Evolutionary conservation across 2,797 vertebrate species (phyloP).

Genomic region (Malacoraja senta): DNA sequence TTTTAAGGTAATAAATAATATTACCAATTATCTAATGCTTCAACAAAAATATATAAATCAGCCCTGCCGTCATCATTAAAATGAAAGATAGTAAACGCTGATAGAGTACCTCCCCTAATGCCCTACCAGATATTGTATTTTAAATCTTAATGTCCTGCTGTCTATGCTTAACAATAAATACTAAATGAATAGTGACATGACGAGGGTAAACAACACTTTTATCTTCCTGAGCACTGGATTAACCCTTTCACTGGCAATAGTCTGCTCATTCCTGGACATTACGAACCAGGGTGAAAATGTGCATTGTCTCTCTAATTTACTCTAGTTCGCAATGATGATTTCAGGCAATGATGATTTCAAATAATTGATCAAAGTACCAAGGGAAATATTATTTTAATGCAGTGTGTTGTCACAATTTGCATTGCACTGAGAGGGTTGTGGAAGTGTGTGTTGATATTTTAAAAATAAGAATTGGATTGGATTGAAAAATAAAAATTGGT

Average conservation of each 20-base stretch:
- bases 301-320: background rate
- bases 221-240: background rate
- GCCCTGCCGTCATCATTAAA: slow-evolving; percentile 23
- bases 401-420: background rate
- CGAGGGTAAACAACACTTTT: background rate
- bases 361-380: background rate
- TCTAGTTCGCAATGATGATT: background rate
- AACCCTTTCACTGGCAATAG: background rate
- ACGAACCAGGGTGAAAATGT: too few relatives aligned
- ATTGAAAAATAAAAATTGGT: background rate
- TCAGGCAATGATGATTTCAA: background rate
- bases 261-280: background rate
- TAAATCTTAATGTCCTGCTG: slow-evolving; percentile 34
- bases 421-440: background rate
- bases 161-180: slow-evolving; percentile 33
- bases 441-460: background rate
- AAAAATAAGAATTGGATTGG: background rate
- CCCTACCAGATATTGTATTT: slow-evolving; percentile 34
- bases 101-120: slow-evolving; percentile 32
- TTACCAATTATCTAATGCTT: slow-evolving; percentile 38
- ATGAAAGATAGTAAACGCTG: slow-evolving; percentile 32
- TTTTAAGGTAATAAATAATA: slow-evolving; percentile 34
- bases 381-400: background rate
- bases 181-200: slow-evolving; percentile 28
- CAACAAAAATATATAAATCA: slow-evolving; percentile 37